phyloP scores from a whole-genome alignment of 2,113 vertebrate genomes.

The Entomyzon cyanotis region DNA sequence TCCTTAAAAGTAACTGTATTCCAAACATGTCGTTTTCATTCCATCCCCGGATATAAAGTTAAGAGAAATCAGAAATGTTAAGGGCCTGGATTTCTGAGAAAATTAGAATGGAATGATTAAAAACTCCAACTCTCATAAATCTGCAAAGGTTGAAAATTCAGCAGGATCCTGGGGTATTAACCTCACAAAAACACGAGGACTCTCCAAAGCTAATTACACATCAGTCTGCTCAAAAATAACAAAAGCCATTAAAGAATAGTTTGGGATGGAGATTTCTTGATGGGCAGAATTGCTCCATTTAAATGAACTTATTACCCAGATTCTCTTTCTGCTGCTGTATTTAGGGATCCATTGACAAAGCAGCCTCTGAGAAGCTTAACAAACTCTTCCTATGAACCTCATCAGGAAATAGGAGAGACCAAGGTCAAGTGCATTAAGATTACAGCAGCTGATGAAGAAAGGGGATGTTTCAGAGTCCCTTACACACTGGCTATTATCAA shows the following conservation, averaged over 20 bases:
- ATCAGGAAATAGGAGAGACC: neutral
- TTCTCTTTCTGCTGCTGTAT: neutral
- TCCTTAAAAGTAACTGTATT: neutral
- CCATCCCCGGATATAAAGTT: neutral
- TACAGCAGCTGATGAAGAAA: neutral
- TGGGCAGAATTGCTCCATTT: conserved; percentile 2
- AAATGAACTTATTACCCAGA: neutral
- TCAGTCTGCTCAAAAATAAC: neutral
- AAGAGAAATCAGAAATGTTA: conserved; percentile 19
- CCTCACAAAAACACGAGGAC: neutral
- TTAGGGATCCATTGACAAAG: neutral
- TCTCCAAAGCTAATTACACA: conserved; percentile 26
- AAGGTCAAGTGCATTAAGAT: conserved; percentile 23
- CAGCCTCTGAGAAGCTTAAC: neutral
- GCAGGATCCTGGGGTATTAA: neutral
- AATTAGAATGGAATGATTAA: conserved; percentile 11
- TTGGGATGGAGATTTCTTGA: neutral
- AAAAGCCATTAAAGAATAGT: neutral
- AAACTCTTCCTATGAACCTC: neutral
- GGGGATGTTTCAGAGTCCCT: neutral
- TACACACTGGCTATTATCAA: neutral
- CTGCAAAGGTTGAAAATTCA: conserved; percentile 16
- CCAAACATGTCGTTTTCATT: neutral
- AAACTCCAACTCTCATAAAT: neutral
- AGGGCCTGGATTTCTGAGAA: neutral